Percentiles rank a stretch among this genome's conserved stretches.
Conservation (phyloP, 2,888 invertebrate genomes). For the Malachius bipustulatus region DNA sequence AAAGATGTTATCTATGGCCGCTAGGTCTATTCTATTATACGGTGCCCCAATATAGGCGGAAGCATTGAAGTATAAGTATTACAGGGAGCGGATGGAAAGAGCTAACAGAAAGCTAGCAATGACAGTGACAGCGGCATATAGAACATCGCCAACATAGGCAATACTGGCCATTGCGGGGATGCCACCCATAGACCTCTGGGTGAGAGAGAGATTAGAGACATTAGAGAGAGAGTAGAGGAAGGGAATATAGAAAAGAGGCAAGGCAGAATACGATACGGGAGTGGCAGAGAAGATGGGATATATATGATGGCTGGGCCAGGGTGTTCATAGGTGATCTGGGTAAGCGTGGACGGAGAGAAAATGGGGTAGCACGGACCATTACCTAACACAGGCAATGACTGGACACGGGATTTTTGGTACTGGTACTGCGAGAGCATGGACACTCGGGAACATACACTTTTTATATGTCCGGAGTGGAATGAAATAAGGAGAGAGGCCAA, state of each 20-base stretch:
- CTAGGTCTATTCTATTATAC: background rate
- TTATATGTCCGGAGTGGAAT: no score
- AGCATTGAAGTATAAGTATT: background rate
- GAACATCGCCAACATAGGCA: background rate
- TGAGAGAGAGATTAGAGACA: slow-evolving; percentile 6
- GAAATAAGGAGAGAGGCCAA: no score
- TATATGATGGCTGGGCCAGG: background rate
- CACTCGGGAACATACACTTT: no score
- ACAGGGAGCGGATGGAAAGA: background rate
- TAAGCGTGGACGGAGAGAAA: slow-evolving; percentile 6
- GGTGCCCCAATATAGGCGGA: slow-evolving; percentile 3
- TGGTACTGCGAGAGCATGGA: no score
- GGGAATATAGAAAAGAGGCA: slow-evolving; percentile 4
- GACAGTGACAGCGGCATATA: slow-evolving; percentile 5
- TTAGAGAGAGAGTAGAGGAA: background rate
- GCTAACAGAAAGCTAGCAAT: slow-evolving; percentile 3
- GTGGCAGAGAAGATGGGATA: background rate
- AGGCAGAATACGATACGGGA: background rate
- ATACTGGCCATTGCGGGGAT: slow-evolving; percentile 6
- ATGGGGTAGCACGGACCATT: slow-evolving; percentile 1
- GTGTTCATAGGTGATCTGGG: background rate
- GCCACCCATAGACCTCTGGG: slow-evolving; percentile 3
- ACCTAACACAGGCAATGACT: no score
- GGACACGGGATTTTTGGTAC: no score
- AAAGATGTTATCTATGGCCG: background rate